A percentile compares a stretch with the other conserved stretches of the same genome.
phyloP scores from a whole-genome alignment of 1,140 invertebrate species.

The Reticulitermes speratus region DNA sequence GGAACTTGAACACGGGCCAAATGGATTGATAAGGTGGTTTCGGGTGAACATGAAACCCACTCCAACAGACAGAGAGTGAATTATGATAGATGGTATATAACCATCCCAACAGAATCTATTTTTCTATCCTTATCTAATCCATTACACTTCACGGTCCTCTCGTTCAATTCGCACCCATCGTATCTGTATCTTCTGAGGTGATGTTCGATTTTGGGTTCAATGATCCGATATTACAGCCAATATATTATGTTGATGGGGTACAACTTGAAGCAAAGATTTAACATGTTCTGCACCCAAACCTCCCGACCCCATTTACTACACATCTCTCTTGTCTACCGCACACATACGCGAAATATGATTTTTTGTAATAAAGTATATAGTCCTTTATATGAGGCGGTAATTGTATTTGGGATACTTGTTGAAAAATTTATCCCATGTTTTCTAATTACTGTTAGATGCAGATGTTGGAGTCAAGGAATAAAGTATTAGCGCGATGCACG shows the following conservation, averaged over 20 bases:
- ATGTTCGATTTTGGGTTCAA: not conserved
- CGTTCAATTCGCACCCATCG: not conserved
- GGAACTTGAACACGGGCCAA: not conserved
- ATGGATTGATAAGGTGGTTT: not conserved
- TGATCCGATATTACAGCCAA: constrained; percentile 5
- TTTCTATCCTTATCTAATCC: not conserved
- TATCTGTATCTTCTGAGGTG: not conserved
- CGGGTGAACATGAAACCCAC: not conserved
- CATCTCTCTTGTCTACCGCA: not conserved
- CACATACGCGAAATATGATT: not conserved
- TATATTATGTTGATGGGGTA: not conserved
- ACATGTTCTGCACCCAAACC: not conserved
- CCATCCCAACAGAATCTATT: not conserved
- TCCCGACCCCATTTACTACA: not conserved
- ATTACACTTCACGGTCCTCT: not conserved
- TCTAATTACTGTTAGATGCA: not conserved
- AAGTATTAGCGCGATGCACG: no score
- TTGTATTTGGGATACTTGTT: not conserved
- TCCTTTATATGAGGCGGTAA: not conserved
- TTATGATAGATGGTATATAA: not conserved
- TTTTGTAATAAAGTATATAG: not conserved
- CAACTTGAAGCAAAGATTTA: constrained; percentile 1
- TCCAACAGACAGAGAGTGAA: not conserved
- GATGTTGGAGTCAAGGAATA: not conserved
- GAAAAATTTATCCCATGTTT: not conserved